These are phyloP conservation scores for Dorcus parallelipipedus DNA, from an alignment of 2,888 invertebrate genomes.

Conservation along the genomic window DNA sequence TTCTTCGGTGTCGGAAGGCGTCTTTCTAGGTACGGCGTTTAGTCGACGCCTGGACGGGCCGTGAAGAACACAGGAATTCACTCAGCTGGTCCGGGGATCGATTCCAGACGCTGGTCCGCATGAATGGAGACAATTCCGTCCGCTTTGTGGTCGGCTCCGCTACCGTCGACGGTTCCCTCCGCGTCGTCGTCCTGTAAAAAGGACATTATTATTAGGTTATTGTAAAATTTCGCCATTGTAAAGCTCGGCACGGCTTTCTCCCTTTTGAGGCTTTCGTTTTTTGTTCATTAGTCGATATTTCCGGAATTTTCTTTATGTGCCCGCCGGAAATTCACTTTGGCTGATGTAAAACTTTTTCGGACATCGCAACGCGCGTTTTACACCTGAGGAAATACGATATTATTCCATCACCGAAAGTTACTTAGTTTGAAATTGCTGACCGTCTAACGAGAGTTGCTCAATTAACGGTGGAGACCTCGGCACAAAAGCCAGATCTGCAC, in stretches of 20 bases:
- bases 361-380: too few species aligned
- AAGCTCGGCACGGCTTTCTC: not conserved
- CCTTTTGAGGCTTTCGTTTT: not conserved
- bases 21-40: conserved; percentile 10
- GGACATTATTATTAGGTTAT: conserved; percentile 1
- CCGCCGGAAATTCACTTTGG: too few species aligned
- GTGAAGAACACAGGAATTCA: conserved; percentile 35
- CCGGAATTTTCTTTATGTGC: not conserved
- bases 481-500: too few species aligned
- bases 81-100: conserved; percentile 34
- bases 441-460: too few species aligned
- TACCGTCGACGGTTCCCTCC: conserved; percentile 22
- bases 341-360: too few species aligned
- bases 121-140: conserved; percentile 32
- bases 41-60: conserved; percentile 22
- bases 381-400: too few species aligned
- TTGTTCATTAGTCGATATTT: not conserved
- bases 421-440: too few species aligned
- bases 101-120: conserved; percentile 32
- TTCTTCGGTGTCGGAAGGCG: conserved; percentile 1
- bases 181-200: conserved; percentile 4
- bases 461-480: too few species aligned
- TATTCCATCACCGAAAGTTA: too few species aligned
- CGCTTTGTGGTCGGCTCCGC: conserved; percentile 31
- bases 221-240: not conserved